phyloP scores from a whole-genome alignment of 2,888 invertebrate genomes.

The Anarsia innoxiella region DNA sequence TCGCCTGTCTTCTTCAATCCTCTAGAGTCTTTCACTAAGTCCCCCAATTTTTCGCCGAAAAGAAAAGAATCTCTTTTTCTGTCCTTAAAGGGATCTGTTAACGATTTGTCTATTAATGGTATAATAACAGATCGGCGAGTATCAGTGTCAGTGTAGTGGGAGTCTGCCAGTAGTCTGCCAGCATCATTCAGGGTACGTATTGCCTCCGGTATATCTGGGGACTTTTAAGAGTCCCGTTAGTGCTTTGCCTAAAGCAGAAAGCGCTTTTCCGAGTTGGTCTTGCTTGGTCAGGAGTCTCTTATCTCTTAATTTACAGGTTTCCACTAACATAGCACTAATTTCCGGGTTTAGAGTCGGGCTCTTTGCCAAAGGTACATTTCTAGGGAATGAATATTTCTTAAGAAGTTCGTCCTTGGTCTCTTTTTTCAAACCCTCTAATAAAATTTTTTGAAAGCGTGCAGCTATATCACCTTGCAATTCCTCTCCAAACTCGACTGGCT shows the following conservation, averaged over 20 bases:
- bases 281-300: constrained; percentile 10
- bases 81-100: constrained; percentile 10
- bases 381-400: constrained; percentile 5
- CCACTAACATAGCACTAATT: not conserved
- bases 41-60: constrained; percentile 12
- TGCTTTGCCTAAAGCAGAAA: constrained; percentile 13
- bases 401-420: not conserved
- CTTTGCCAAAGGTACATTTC: constrained; percentile 9
- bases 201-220: constrained; percentile 1
- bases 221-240: constrained; percentile 7
- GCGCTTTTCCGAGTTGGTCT: constrained; percentile 10
- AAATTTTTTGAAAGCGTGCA: not conserved
- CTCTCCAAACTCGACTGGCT: not conserved
- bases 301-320: constrained; percentile 2
- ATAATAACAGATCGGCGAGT: constrained; percentile 10
- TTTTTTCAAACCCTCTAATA: constrained; percentile 2
- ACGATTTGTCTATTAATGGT: constrained; percentile 11
- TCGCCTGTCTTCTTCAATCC: constrained; percentile 12
- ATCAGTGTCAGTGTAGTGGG: constrained; percentile 8
- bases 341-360: constrained; percentile 3
- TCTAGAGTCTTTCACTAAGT: constrained; percentile 11
- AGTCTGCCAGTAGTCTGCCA: not conserved
- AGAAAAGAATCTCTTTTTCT: constrained; percentile 12
- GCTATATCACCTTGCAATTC: not conserved
- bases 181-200: not conserved